Percentiles rank a stretch among this genome's conserved stretches.
phyloP scores from a whole-genome alignment of 2,797 vertebrate species.

The Apogon hyalosoma region DNA sequence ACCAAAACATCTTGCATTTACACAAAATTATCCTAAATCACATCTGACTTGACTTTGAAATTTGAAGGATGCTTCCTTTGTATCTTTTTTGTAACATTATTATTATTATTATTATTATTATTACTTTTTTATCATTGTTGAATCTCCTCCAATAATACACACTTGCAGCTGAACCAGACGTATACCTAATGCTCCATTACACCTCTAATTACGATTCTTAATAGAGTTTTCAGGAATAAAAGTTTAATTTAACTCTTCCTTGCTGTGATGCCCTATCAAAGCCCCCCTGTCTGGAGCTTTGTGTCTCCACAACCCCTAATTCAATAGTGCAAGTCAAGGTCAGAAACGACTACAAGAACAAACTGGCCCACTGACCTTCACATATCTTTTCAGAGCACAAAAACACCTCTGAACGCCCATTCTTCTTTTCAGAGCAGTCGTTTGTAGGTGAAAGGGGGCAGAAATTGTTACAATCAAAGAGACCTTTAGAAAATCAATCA shows the following conservation, averaged over 20 bases:
- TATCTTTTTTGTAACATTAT: too few relatives aligned
- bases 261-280: neutral
- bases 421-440: slow-evolving; percentile 69
- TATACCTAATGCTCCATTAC: too few relatives aligned
- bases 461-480: slow-evolving; percentile 74
- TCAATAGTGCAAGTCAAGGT: slow-evolving; percentile 57
- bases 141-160: too few relatives aligned
- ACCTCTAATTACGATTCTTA: too few relatives aligned
- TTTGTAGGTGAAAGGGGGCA: slow-evolving; percentile 76
- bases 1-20: neutral
- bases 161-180: too few relatives aligned
- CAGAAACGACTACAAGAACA: slow-evolving; percentile 33
- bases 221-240: neutral
- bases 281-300: neutral
- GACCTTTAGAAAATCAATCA: slow-evolving; percentile 83
- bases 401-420: slow-evolving; percentile 55
- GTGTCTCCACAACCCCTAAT: slow-evolving; percentile 1
- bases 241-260: slow-evolving; percentile 6
- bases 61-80: too few relatives aligned
- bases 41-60: too few relatives aligned
- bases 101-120: too few relatives aligned
- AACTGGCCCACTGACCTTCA: slow-evolving; percentile 66
- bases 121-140: too few relatives aligned
- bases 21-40: neutral
- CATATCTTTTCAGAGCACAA: slow-evolving; percentile 31